Evolutionary conservation across 2,888 invertebrate genomes (phyloP).

Genomic region (Amblyjoppa proteus): DNA sequence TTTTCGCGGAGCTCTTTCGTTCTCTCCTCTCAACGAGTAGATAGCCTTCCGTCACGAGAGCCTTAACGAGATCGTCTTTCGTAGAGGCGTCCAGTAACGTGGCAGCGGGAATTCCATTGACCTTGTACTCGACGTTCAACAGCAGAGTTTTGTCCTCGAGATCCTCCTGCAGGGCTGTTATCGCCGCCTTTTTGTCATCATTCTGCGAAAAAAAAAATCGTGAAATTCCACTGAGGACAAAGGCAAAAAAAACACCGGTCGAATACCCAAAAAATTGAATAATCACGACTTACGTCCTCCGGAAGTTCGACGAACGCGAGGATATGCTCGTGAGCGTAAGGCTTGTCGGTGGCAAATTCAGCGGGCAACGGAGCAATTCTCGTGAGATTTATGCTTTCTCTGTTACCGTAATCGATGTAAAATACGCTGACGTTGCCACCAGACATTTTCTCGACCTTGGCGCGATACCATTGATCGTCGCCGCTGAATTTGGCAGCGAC

Average conservation of each 20-base stretch:
- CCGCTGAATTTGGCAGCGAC: conserved; percentile 96
- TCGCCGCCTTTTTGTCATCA: conserved; percentile 92
- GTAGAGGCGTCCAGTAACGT: conserved; percentile 87
- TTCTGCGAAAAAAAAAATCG: conserved; percentile 81
- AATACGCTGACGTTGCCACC: conserved; percentile 92
- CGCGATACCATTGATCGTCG: conserved; percentile 98
- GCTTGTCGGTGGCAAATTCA: conserved; percentile 90
- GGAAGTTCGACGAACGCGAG: conserved; percentile 95
- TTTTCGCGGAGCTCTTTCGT: conserved; percentile 92
- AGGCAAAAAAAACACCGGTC: not conserved
- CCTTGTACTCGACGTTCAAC: conserved; percentile 93
- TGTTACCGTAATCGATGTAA: conserved; percentile 98
- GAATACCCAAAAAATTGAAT: not conserved
- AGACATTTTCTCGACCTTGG: conserved; percentile 93
- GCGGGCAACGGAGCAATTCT: conserved; percentile 94
- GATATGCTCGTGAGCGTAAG: conserved; percentile 94
- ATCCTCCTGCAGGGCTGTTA: conserved; percentile 87
- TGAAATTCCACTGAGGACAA: too few species aligned
- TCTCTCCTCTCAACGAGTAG: conserved; percentile 92
- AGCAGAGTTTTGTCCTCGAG: conserved; percentile 91
- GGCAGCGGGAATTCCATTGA: conserved; percentile 86
- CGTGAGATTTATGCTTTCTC: conserved; percentile 90
- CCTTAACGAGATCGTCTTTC: conserved; percentile 91
- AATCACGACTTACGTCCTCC: conserved; percentile 88
- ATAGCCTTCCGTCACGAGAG: conserved; percentile 94